These are phyloP conservation scores for Paedocypris sp. DNA, from an alignment of 2,113 vertebrate genomes.

Conservation along the genomic window DNA sequence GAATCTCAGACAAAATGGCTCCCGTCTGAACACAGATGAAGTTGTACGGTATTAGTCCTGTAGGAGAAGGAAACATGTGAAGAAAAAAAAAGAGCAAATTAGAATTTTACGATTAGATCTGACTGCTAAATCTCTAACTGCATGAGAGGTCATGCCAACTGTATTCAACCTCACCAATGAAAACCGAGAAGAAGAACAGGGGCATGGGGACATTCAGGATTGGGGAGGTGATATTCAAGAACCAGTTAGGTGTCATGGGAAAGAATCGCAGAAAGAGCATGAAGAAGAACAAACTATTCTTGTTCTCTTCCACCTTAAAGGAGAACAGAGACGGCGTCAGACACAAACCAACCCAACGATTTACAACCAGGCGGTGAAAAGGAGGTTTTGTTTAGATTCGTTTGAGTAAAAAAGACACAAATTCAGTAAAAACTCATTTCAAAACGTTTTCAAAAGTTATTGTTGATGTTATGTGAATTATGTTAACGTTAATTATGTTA, in stretches of 20 bases:
- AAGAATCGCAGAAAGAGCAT: constrained; percentile 91
- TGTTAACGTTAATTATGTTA: too few relatives aligned
- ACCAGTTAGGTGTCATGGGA: constrained; percentile 98
- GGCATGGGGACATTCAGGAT: constrained; percentile 84
- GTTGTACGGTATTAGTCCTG: constrained; percentile 92
- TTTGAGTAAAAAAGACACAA: too few relatives aligned
- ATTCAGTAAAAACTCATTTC: too few relatives aligned
- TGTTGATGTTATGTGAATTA: too few relatives aligned
- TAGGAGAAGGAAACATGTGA: not conserved
- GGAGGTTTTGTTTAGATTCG: too few relatives aligned
- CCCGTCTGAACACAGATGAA: constrained; percentile 95
- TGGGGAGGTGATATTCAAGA: constrained; percentile 88
- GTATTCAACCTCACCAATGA: constrained; percentile 97
- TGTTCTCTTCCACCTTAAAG: constrained; percentile 84
- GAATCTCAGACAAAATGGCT: constrained; percentile 81
- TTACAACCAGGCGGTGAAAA: too few relatives aligned
- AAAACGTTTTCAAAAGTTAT: too few relatives aligned
- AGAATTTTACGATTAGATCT: too few relatives aligned
- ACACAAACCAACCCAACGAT: too few relatives aligned
- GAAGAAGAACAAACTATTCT: constrained; percentile 87
- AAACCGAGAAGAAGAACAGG: constrained; percentile 88
- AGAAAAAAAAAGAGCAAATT: too few relatives aligned
- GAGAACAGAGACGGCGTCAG: not conserved
- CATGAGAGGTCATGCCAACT: constrained; percentile 30
- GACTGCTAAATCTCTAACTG: not conserved